phyloP scores from a whole-genome alignment of 2,888 invertebrate genomes.

The Craniophora ligustri region DNA sequence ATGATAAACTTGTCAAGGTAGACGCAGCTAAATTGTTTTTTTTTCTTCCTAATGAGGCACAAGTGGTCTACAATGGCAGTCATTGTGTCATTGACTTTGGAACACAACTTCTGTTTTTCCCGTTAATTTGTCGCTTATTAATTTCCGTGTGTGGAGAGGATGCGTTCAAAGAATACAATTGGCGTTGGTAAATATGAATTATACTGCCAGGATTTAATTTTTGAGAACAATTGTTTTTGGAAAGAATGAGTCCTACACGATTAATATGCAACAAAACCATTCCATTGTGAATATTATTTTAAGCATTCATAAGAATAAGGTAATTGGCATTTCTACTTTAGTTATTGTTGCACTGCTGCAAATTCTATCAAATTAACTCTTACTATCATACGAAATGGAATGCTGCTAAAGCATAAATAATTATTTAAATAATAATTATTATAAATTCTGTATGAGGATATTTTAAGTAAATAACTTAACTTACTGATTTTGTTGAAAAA shows the following conservation, averaged over 20 bases:
- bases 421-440: too few relatives aligned
- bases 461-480: too few relatives aligned
- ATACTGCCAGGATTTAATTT: constrained; percentile 23
- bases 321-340: too few relatives aligned
- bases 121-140: constrained; percentile 77
- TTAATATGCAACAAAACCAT: too few relatives aligned
- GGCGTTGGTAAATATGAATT: constrained; percentile 46
- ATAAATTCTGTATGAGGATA: too few relatives aligned
- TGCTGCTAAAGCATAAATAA: too few relatives aligned
- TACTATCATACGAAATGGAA: too few relatives aligned
- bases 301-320: too few relatives aligned
- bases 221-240: constrained; percentile 30
- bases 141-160: constrained; percentile 71
- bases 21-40: constrained; percentile 80
- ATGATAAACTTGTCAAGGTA: constrained; percentile 63
- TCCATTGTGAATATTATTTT: too few relatives aligned
- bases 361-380: too few relatives aligned
- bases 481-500: too few relatives aligned
- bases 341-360: too few relatives aligned
- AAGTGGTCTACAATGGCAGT: constrained; percentile 83
- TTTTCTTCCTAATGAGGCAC: constrained; percentile 85
- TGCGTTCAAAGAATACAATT: constrained; percentile 58
- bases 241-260: constrained; percentile 13
- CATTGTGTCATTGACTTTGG: constrained; percentile 79
- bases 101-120: constrained; percentile 69